phyloP scores from a whole-genome alignment of 2,888 invertebrate genomes.

The Lysandra coridon region DNA sequence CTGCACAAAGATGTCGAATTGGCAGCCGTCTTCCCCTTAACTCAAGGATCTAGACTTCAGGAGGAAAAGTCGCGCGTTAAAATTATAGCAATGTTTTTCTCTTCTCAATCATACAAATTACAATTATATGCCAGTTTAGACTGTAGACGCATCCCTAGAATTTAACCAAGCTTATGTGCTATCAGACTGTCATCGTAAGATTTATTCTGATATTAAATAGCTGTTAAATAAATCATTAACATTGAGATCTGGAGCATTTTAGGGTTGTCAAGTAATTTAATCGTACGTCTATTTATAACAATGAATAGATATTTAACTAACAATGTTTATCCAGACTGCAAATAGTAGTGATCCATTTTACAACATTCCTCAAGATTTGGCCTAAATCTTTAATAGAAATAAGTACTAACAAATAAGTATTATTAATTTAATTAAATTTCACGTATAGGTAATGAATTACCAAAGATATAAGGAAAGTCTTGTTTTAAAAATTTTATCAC shows the following conservation, averaged over 20 bases:
- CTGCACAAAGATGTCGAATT: no score
- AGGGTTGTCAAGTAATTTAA: neutral
- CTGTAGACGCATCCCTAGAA: neutral
- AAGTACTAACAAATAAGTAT: neutral
- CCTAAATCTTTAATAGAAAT: neutral
- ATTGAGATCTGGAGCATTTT: neutral
- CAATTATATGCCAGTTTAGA: neutral
- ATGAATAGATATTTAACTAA: constrained; percentile 4
- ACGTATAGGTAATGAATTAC: neutral
- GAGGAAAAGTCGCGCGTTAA: no score
- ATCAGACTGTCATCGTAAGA: neutral
- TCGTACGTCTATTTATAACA: neutral
- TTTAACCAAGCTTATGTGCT: neutral
- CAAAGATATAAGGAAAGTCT: no score
- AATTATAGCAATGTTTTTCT: no score
- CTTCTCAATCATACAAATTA: neutral
- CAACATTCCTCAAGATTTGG: neutral
- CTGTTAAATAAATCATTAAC: neutral
- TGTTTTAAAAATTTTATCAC: no score
- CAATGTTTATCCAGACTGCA: constrained; percentile 20
- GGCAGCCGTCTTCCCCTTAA: no score
- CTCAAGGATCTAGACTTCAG: no score
- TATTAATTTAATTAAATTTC: no score
- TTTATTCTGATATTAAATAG: neutral
- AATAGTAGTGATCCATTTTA: constrained; percentile 14